Evolutionary conservation across 2,797 vertebrate species (phyloP), one percentile per base, ranked within the genome.

Genomic region (Lutjanus campechanus): DNA sequence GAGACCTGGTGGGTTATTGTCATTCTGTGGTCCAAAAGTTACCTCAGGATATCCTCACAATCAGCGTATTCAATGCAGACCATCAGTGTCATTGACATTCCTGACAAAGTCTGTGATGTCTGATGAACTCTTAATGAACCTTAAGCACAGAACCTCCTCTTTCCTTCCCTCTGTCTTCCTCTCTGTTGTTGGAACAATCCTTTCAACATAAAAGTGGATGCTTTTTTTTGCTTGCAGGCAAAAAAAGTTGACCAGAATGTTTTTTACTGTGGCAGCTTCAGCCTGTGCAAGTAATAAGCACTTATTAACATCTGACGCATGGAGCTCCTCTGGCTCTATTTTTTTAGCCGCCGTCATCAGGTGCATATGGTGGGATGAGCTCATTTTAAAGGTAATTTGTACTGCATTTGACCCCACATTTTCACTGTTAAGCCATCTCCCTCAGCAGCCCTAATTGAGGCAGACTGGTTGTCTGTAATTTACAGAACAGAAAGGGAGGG

Each of bases 351-450:
- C 44, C 56, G 16, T 69, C 56, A 16, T 69, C 60, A 72, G 72
- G 55, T 76, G 69, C 55, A 44, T 58, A 12, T 47, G 63, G 25
- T 41, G 16, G 49, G 43, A 68, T 1, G 3, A 83, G 69, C 20
- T 80, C 3, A 82, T 86, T 87, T 82, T 56, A 73, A 36, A 83
- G 74, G 67, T 74, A 61, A 86, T 87, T 81, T 76, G 54, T 65
- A 1, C 4, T 59, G 55, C 53, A 29, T 85, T 82, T 82, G 84
- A 86, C 77, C 84, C 22, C 44, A 62, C 40, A 59, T 79, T 80
- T 70, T 44, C 20, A 69, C 74, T 13, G 49, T 66, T 61, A 64
- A 79, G 29, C 49, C 78, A 49, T 81, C 61, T 81, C 70, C 73
- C 70, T 47, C 62, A n/a, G 63, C 25, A 65, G 72, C 54, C 11